Evolutionary conservation across 2,888 invertebrate genomes (phyloP).

Genomic region (Hirtodrosophila confusa): DNA sequence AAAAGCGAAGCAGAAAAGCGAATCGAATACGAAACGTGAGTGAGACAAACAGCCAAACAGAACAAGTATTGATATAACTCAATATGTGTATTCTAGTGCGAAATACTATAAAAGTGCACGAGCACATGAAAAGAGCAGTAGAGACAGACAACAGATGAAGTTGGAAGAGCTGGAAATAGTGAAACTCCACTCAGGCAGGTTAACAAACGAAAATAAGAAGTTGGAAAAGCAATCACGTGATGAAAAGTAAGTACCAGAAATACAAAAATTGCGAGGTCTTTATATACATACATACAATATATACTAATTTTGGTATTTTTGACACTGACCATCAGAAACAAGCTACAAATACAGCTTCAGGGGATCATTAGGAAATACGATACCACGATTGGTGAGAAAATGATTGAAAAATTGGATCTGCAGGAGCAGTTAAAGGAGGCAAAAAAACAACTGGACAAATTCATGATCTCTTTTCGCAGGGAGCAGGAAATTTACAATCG

Average conservation of each 20-base stretch:
- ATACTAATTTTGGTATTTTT: no score
- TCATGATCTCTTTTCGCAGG: constrained; percentile 62
- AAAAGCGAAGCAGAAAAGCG: constrained; percentile 43
- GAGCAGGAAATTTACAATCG: constrained; percentile 75
- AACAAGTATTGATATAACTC: background rate
- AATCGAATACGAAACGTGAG: no score
- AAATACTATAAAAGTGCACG: constrained; percentile 59
- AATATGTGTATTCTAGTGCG: constrained; percentile 50
- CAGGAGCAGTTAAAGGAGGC: constrained; percentile 59
- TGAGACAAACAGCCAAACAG: no score
- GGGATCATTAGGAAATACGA: constrained; percentile 81
- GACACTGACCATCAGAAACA: constrained; percentile 65
- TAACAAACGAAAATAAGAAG: constrained; percentile 55
- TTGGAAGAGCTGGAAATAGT: constrained; percentile 59
- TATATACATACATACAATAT: no score
- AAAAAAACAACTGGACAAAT: constrained; percentile 64
- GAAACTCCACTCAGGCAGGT: constrained; percentile 47
- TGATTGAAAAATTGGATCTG: constrained; percentile 70
- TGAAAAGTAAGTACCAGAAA: constrained; percentile 72
- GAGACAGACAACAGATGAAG: constrained; percentile 64
- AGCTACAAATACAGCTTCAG: constrained; percentile 77
- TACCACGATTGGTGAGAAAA: constrained; percentile 77
- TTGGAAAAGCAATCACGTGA: constrained; percentile 70
- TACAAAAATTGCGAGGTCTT: no score
- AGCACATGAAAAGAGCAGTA: constrained; percentile 57